Percentiles rank a stretch among this genome's conserved stretches.
These are phyloP conservation scores for Tholera decimalis DNA, from an alignment of 2,888 invertebrate species.

Conservation along the genomic window DNA sequence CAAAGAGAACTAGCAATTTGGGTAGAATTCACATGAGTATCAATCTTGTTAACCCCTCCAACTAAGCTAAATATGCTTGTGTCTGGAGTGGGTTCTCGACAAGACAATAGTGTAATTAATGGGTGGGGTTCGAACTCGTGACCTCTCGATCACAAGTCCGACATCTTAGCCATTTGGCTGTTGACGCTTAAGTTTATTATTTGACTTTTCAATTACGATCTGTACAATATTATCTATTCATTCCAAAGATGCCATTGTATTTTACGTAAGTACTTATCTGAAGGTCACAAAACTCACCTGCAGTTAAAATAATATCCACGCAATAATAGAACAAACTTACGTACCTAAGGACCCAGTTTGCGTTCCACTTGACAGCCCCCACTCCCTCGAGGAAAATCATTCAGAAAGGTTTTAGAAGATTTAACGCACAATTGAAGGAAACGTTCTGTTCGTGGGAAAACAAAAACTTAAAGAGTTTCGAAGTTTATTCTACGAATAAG, in stretches of 20 bases:
- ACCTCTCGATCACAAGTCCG: no score
- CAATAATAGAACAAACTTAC: constrained; percentile 2
- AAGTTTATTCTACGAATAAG: constrained; percentile 3
- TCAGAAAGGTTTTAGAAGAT: constrained; percentile 36
- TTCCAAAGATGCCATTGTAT: background rate
- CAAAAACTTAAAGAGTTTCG: constrained; percentile 12
- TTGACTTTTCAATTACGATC: no score
- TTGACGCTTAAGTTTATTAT: no score
- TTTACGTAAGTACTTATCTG: background rate
- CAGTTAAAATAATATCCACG: background rate
- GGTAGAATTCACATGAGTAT: no score
- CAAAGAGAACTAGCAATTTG: no score
- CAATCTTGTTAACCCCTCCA: no score
- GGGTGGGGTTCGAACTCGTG: no score
- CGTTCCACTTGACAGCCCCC: constrained; percentile 1
- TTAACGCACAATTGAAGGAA: constrained; percentile 36
- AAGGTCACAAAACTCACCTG: background rate
- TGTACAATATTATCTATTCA: no score
- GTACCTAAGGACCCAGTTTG: background rate
- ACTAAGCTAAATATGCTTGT: no score
- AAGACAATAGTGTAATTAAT: no score
- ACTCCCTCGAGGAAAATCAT: constrained; percentile 19
- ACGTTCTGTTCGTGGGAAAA: constrained; percentile 4
- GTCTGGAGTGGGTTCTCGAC: no score
- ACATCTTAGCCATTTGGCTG: no score